phyloP scores from a whole-genome alignment of 2,113 vertebrate species.

The Tetrao urogallus region DNA sequence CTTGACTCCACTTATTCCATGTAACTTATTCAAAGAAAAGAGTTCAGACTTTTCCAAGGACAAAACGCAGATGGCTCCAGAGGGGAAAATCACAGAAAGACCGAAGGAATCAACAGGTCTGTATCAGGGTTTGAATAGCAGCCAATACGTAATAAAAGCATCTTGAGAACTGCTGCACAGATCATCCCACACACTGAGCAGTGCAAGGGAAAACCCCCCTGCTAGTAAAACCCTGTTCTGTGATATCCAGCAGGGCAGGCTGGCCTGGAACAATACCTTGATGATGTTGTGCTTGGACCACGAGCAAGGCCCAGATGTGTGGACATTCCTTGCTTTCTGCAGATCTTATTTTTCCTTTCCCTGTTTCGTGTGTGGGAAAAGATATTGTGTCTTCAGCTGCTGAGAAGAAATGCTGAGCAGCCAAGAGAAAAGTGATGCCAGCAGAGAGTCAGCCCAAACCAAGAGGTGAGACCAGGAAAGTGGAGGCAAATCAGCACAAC shows the following conservation, averaged over 20 bases:
- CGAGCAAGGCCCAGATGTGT: accelerated
- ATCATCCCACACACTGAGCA: accelerated
- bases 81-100: not conserved
- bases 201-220: not conserved
- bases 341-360: not conserved
- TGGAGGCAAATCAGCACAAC: too few relatives aligned
- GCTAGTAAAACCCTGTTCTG: not conserved
- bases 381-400: not conserved
- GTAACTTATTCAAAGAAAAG: not conserved
- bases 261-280: not conserved
- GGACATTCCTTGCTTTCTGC: not conserved
- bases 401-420: not conserved
- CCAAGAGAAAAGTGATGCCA: not conserved
- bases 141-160: not conserved
- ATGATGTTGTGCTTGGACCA: not conserved
- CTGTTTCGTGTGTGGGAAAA: not conserved
- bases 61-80: not conserved
- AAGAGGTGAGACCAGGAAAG: too few relatives aligned
- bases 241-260: not conserved
- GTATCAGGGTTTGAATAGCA: not conserved
- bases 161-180: not conserved
- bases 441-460: not conserved
- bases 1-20: not conserved
- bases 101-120: not conserved
- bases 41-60: not conserved